Base-by-base conservation (phyloP, 2,797 vertebrate species). In the Smutsia gigantea region DNA sequence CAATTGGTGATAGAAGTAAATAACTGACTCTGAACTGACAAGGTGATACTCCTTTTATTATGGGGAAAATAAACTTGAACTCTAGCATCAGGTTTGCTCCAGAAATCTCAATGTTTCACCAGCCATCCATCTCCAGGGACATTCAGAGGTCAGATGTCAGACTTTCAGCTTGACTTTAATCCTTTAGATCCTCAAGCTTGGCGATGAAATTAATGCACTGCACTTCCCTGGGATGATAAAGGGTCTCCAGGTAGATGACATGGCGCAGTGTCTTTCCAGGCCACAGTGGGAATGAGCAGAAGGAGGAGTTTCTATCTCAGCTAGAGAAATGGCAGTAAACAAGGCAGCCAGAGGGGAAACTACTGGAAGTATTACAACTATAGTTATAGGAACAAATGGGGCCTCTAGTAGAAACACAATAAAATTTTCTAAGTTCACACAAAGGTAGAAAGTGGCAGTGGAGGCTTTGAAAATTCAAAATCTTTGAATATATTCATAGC, bases 121-220 rank as follows among this genome's bases (percentile, higher is more conserved):
- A 95, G 18, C 49, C 87, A 78, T 31, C 88, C 34, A 72, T 69
- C 69, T 66, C 78, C n/a, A 79, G 23, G 15, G 37, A 83, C 63
- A 46, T n/a, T 89, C 27, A 55, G 68, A 94, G 55, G 88, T 83
- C 31, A 14, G 31, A 53, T 78, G 49, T 81, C 53, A 90, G 55
- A 66, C 25, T 49, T 75, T 90, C 37, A 93, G 21, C 51, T 93
- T 94, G 63, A 89, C 75, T 89, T 92, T 87, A 91, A 61, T 66
- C 8, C 61, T 93, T 68, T 75, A 83, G 53, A 66, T 93, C 49
- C 42, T 77, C 53, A 87, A 84, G 64, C 10, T 91, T 57, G 27
- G 66, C n/a, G 2, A 18, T 59, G 68, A 87, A 31, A 66, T 42
- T 0, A 0, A 75, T 31, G 39, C 34, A 17, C 25, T 83, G 46